Evolutionary conservation across 1,140 invertebrate species (phyloP).

Genomic region (Papilio aristodemus): DNA sequence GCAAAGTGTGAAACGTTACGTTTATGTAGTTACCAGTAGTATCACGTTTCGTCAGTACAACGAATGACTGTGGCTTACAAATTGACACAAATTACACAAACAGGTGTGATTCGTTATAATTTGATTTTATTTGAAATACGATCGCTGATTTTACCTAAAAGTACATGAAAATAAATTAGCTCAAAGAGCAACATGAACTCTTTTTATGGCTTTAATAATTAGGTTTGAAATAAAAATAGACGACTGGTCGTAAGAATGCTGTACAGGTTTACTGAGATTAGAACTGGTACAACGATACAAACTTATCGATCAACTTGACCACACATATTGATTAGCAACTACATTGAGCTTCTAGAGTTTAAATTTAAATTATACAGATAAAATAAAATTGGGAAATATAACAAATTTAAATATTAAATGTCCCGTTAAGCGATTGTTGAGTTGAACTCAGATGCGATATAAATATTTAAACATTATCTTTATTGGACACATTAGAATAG

Average conservation of each 20-base stretch:
- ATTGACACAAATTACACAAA: constrained; percentile 19
- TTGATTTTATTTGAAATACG: neutral
- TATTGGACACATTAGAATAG: constrained; percentile 59
- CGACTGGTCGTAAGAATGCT: no score
- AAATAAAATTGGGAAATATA: constrained; percentile 34
- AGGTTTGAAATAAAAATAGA: no score
- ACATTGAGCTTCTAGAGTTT: neutral
- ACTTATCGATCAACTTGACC: neutral
- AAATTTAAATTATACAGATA: constrained; percentile 4
- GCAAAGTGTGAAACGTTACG: constrained; percentile 5
- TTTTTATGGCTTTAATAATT: no score
- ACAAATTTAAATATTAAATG: constrained; percentile 38
- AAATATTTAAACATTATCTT: constrained; percentile 54
- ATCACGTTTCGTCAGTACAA: constrained; percentile 22
- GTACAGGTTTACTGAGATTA: neutral
- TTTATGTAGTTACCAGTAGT: constrained; percentile 19
- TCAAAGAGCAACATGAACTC: neutral
- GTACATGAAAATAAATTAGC: neutral
- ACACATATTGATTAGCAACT: constrained; percentile 1
- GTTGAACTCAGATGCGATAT: constrained; percentile 42
- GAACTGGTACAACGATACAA: neutral
- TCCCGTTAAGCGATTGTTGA: constrained; percentile 46
- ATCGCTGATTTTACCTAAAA: neutral
- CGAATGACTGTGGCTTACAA: constrained; percentile 9
- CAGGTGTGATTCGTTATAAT: constrained; percentile 23